These are phyloP conservation scores for Drosophila hamatofila DNA, from an alignment of 2,888 invertebrate genomes.

Conservation along the genomic window DNA sequence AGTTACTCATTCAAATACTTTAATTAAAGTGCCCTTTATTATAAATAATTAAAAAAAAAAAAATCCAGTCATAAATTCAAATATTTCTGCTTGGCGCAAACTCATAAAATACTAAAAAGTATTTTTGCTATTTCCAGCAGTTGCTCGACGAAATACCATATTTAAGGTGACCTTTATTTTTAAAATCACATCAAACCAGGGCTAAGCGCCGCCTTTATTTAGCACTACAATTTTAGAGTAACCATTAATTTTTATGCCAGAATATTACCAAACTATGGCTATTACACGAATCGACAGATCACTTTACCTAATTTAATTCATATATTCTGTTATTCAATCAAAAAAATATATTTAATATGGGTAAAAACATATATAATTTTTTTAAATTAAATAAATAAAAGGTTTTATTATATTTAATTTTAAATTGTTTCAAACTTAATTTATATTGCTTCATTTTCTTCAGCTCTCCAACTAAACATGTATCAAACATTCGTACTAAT, in stretches of 20 bases:
- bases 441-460: neutral
- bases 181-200: neutral
- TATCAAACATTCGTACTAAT: neutral
- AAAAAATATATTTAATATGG: neutral
- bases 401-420: too few species aligned
- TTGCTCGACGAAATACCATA: neutral
- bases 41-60: too few species aligned
- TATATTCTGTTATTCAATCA: neutral
- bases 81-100: neutral
- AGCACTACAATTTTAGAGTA: neutral
- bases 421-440: neutral
- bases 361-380: too few species aligned
- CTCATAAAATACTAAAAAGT: constrained; percentile 2
- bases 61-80: neutral
- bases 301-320: too few species aligned
- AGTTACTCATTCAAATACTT: too few species aligned
- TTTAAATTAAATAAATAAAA: too few species aligned
- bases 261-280: neutral
- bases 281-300: neutral
- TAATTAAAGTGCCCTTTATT: too few species aligned
- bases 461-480: neutral
- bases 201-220: neutral
- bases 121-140: neutral
- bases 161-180: constrained; percentile 19
- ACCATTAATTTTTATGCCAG: neutral